Evolutionary conservation across 1,140 invertebrate genomes (phyloP).

Genomic region (Achroia grisella): DNA sequence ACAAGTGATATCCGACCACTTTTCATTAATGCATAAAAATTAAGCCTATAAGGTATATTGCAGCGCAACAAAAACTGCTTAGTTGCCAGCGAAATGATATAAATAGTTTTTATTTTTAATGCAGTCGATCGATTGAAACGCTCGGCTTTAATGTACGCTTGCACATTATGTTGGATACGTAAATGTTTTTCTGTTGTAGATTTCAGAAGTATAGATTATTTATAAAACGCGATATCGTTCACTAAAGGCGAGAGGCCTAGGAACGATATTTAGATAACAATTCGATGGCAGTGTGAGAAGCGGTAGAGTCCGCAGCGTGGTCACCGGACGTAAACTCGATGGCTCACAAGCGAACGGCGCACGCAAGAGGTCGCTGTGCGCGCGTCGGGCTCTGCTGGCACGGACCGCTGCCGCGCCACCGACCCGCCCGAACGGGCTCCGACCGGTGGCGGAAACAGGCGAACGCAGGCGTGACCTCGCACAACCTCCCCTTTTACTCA

Average conservation of each 20-base stretch:
- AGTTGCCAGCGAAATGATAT: slow-evolving; percentile 49
- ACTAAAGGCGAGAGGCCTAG: slow-evolving; percentile 45
- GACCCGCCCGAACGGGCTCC: slow-evolving; percentile 19
- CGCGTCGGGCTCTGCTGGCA: slow-evolving; percentile 26
- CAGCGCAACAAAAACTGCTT: slow-evolving; percentile 57
- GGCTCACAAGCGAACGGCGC: slow-evolving; percentile 47
- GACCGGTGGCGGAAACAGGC: slow-evolving; percentile 9
- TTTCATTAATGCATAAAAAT: slow-evolving; percentile 30
- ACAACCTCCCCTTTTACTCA: slow-evolving; percentile 44
- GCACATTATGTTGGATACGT: slow-evolving; percentile 30
- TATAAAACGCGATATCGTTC: slow-evolving; percentile 41
- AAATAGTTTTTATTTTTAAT: slow-evolving; percentile 64
- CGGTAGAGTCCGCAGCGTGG: slow-evolving; percentile 61
- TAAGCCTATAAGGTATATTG: slow-evolving; percentile 26
- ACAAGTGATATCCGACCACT: slow-evolving; percentile 36
- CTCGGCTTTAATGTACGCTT: slow-evolving; percentile 41
- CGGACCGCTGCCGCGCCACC: slow-evolving; percentile 15
- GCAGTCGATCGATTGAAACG: slow-evolving; percentile 64
- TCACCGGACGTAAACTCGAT: slow-evolving; percentile 52
- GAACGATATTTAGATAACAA: slow-evolving; percentile 60
- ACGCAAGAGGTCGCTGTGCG: slow-evolving; percentile 51
- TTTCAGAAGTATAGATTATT: slow-evolving; percentile 11
- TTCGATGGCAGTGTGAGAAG: slow-evolving; percentile 64
- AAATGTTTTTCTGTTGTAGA: slow-evolving; percentile 23
- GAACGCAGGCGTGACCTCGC: slow-evolving; percentile 54